Evolutionary conservation across 2,113 vertebrate species (phyloP).

Genomic region (Crotalus tigris): DNA sequence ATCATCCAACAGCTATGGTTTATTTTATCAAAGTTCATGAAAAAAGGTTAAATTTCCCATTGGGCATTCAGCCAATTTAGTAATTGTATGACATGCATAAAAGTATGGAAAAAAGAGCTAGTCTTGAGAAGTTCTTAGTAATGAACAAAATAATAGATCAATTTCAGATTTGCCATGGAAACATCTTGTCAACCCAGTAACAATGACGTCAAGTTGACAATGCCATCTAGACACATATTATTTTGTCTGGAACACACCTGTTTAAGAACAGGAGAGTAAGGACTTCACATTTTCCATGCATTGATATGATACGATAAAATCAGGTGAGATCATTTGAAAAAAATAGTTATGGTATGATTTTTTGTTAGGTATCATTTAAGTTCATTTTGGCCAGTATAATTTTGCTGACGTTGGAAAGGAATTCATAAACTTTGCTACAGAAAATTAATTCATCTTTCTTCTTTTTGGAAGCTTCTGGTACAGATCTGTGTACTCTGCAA

Average conservation of each 20-base stretch:
- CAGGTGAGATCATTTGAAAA: not conserved
- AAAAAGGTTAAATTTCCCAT: conserved; percentile 32
- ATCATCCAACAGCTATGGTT: conserved; percentile 40
- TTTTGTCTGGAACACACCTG: conserved; percentile 58
- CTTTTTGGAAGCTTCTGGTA: not conserved
- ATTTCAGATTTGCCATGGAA: conserved; percentile 67
- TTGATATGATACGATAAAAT: conserved; percentile 20
- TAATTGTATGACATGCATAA: conserved; percentile 49
- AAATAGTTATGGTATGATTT: conserved; percentile 11
- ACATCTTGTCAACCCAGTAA: conserved; percentile 63
- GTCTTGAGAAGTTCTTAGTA: conserved; percentile 45
- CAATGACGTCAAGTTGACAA: conserved; percentile 62
- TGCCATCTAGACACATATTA: conserved; percentile 24
- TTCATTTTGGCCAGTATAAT: not conserved
- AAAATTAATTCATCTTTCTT: not conserved
- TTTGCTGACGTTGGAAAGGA: not conserved
- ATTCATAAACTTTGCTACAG: not conserved
- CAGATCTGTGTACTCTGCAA: not conserved
- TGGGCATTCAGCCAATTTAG: conserved; percentile 32
- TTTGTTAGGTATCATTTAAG: not conserved
- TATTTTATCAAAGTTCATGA: conserved; percentile 28
- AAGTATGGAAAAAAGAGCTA: conserved; percentile 46
- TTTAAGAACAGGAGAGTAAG: conserved; percentile 54
- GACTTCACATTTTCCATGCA: conserved; percentile 41
- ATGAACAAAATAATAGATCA: conserved; percentile 56